phyloP scores from a whole-genome alignment of 2,888 invertebrate species.

The Cremastobaeus sp. region DNA sequence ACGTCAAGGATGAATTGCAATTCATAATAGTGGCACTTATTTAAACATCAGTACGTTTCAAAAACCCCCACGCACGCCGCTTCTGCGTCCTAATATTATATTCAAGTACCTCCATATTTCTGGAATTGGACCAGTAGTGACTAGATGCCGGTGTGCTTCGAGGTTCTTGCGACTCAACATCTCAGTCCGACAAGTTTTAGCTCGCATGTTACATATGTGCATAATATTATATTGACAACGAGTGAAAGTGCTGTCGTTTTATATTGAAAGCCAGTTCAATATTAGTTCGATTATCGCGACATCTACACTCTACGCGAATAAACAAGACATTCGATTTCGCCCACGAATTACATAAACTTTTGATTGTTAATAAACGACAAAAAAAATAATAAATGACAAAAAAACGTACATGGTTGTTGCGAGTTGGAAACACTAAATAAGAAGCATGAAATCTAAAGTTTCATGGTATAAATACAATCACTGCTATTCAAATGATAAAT shows the following conservation, averaged over 20 bases:
- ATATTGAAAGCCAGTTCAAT: not conserved
- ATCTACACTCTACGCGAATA: too few relatives aligned
- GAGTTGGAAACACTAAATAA: too few relatives aligned
- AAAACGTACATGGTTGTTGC: too few relatives aligned
- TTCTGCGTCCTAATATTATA: slow-evolving; percentile 75
- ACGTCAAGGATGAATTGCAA: slow-evolving; percentile 53
- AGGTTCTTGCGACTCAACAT: slow-evolving; percentile 66
- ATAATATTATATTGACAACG: slow-evolving; percentile 20
- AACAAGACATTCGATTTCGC: too few relatives aligned
- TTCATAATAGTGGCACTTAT: slow-evolving; percentile 48
- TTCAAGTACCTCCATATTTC: slow-evolving; percentile 77
- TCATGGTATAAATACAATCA: too few relatives aligned
- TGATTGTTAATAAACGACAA: not conserved
- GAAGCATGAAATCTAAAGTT: too few relatives aligned
- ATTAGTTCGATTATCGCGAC: too few relatives aligned
- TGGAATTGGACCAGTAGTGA: slow-evolving; percentile 74
- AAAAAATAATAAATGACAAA: not conserved
- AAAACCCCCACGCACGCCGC: slow-evolving; percentile 60
- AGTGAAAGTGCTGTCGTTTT: slow-evolving; percentile 31
- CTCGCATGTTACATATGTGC: slow-evolving; percentile 57
- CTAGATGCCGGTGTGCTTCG: slow-evolving; percentile 57
- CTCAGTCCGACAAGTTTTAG: slow-evolving; percentile 74
- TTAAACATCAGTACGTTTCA: slow-evolving; percentile 64
- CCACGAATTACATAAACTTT: too few relatives aligned
- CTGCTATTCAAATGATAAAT: too few relatives aligned